Base-by-base conservation (phyloP, 2,797 vertebrate species). In the Margarornis squamiger region DNA sequence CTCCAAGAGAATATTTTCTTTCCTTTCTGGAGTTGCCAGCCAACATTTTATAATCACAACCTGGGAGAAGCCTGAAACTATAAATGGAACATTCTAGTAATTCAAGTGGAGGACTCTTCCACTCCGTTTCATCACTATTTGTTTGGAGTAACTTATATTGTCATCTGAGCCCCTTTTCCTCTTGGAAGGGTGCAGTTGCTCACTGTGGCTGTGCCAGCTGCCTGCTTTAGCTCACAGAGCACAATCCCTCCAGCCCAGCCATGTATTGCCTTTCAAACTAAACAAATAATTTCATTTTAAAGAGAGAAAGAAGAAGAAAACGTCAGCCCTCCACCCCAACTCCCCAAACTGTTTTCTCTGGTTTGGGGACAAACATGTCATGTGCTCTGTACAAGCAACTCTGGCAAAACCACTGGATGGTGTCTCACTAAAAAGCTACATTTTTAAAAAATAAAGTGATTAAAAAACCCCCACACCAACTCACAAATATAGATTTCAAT, bases 251-350 rank as follows among this genome's bases (percentile, higher is more conserved):
- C 34, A 93, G 91, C 72, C 88, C 80, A 45, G 84, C 30, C 30
- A 9, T 49, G 83, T 63, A 91, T 94, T 93, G 54, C 72, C 86
- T 97, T 96, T 96, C 96, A 95, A 96, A 72, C 65, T 55, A 95
- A 97, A 96, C 90, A 95, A 95, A 96, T 95, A 93, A 85, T 95
- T 93, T 89, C 63, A 93, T 90, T 90, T 89, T 8, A 82, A 76
- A 86, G 67, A 92, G 39, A 34, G 67, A 68, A 59, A 51, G 63
- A 76, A 92, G 75, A 51, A 77, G 77, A 91, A 93, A 89, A 91
- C 18, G 43, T 93, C 86, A 80, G 36, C 57, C n/a, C 32, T 9
- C 20, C 2, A 18, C 39, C 34, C 55, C 55, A 38, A 1, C 26
- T 54, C 41, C 74, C 71, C 2, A 6, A 5, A 43, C 61, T 57